Conservation (phyloP, 1,140 invertebrate genomes). For the Augochlora pura region DNA sequence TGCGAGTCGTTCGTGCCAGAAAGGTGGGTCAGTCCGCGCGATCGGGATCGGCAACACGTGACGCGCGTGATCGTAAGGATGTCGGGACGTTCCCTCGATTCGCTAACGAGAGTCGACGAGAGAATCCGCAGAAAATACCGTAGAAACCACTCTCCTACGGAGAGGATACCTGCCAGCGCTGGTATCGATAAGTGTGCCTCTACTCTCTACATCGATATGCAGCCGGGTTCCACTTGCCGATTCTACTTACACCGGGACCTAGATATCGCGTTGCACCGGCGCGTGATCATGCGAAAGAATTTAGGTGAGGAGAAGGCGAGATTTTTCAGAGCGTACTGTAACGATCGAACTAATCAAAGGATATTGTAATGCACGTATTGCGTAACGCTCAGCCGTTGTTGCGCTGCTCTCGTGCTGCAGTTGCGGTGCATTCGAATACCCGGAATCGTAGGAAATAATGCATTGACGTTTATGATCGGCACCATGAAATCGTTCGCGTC, state of each 20-base stretch:
- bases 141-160: slow-evolving; percentile 24
- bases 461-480: too few relatives aligned
- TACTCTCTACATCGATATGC: slow-evolving; percentile 27
- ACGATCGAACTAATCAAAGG: not conserved
- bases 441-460: too few relatives aligned
- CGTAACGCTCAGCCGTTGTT: too few relatives aligned
- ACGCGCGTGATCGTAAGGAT: slow-evolving; percentile 18
- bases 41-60: slow-evolving; percentile 1
- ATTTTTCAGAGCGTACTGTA: not conserved
- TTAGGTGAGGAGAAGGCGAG: not conserved
- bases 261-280: not conserved
- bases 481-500: too few relatives aligned
- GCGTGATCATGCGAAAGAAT: not conserved
- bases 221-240: slow-evolving; percentile 29
- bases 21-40: not conserved
- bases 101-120: slow-evolving; percentile 3
- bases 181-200: slow-evolving; percentile 46
- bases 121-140: slow-evolving; percentile 14
- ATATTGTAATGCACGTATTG: not conserved
- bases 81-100: slow-evolving; percentile 15
- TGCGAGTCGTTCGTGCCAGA: too few relatives aligned
- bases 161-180: slow-evolving; percentile 12
- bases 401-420: too few relatives aligned
- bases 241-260: slow-evolving; percentile 13
- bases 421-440: too few relatives aligned